phyloP scores from a whole-genome alignment of 2,888 invertebrate genomes.

The Phymatocera aterrima region DNA sequence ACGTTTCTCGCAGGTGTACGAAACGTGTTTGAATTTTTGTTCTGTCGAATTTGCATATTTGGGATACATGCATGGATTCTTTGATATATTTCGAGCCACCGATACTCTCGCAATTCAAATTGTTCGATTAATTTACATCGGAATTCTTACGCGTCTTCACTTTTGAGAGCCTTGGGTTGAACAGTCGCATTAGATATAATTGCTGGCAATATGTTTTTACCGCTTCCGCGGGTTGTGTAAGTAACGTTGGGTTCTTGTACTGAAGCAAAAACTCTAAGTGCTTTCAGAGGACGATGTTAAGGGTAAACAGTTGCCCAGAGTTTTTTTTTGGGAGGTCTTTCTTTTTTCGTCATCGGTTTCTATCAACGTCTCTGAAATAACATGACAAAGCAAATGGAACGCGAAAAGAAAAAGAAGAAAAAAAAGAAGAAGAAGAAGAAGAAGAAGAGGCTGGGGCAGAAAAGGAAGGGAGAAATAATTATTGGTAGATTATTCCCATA shows the following conservation, averaged over 20 bases:
- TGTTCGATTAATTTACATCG: too few relatives aligned
- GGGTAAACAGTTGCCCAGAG: slow-evolving; percentile 28
- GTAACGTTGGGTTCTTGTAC: background rate
- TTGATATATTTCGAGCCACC: too few relatives aligned
- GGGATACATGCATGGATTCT: too few relatives aligned
- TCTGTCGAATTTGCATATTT: too few relatives aligned
- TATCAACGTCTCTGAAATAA: slow-evolving; percentile 10
- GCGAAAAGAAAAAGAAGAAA: too few relatives aligned
- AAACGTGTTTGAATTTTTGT: background rate
- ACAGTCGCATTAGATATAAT: slow-evolving; percentile 26
- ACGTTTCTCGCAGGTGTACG: too few relatives aligned
- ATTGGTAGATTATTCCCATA: slow-evolving; percentile 11
- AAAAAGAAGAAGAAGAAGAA: background rate
- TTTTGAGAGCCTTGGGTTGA: background rate
- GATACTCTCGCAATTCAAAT: too few relatives aligned
- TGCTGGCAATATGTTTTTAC: slow-evolving; percentile 15
- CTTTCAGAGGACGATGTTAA: slow-evolving; percentile 20
- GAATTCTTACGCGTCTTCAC: background rate
- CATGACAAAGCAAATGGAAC: too few relatives aligned
- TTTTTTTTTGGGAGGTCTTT: background rate
- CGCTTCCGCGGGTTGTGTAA: background rate
- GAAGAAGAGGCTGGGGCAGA: background rate
- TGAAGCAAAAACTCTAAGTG: background rate
- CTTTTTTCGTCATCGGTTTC: background rate
- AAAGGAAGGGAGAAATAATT: slow-evolving; percentile 13